These are phyloP conservation scores for Anorthoa munda DNA, from an alignment of 2,888 invertebrate genomes.

Conservation along the genomic window DNA sequence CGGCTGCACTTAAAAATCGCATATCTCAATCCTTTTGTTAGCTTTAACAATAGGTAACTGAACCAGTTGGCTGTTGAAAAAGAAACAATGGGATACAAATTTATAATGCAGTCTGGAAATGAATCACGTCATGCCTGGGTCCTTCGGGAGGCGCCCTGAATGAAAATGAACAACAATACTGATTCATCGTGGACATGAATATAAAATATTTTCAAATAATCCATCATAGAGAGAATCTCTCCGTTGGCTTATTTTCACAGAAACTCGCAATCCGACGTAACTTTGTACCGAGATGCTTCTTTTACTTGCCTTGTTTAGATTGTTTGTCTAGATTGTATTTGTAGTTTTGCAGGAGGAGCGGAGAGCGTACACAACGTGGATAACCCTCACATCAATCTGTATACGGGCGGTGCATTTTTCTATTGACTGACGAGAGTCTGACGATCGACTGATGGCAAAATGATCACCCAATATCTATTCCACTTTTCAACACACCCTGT, in stretches of 20 bases:
- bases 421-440: constrained; percentile 14
- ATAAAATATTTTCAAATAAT: constrained; percentile 74
- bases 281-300: constrained; percentile 37
- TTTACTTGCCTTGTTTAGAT: constrained; percentile 43
- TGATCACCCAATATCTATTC: constrained; percentile 1
- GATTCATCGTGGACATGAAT: constrained; percentile 75
- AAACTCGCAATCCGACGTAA: constrained; percentile 41
- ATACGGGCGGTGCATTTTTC: constrained; percentile 4
- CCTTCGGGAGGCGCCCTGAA: constrained; percentile 82
- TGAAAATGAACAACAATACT: constrained; percentile 87
- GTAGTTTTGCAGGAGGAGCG: constrained; percentile 7
- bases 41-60: constrained; percentile 85
- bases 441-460: neutral
- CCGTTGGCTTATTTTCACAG: constrained; percentile 52
- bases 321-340: constrained; percentile 34
- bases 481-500: neutral
- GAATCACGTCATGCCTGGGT: constrained; percentile 85
- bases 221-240: constrained; percentile 55
- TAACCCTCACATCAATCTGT: neutral
- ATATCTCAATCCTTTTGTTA: constrained; percentile 85
- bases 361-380: neutral
- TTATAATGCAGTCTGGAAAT: constrained; percentile 88
- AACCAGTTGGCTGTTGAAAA: constrained; percentile 84
- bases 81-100: constrained; percentile 88
- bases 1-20: constrained; percentile 81